Conservation (phyloP, 2,888 invertebrate species). For the Eristalis pertinax region DNA sequence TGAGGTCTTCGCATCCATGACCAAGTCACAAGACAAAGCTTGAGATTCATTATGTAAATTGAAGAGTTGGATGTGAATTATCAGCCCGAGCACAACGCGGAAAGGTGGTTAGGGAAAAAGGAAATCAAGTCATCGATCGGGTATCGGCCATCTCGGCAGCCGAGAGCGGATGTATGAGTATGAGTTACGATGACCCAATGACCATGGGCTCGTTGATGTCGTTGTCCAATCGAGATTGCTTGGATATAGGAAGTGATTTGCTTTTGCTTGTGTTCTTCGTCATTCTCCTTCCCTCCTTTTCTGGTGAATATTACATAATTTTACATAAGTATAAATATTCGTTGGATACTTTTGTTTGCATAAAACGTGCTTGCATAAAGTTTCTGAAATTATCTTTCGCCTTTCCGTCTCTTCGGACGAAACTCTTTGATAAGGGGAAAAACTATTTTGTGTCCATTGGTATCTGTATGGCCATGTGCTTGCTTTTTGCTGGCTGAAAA, state of each 20-base stretch:
- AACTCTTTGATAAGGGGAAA: background rate
- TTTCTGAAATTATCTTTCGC: background rate
- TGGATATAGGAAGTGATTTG: conserved; percentile 55
- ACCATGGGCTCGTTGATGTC: conserved; percentile 41
- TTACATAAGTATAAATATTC: conserved; percentile 12
- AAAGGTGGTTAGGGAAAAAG: conserved; percentile 25
- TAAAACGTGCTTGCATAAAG: conserved; percentile 35
- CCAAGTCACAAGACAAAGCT: background rate
- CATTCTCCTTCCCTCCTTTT: background rate
- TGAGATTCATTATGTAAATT: background rate
- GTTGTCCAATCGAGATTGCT: conserved; percentile 26
- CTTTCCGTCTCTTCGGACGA: background rate
- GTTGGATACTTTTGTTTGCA: background rate
- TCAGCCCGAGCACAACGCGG: background rate
- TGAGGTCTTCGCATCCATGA: background rate
- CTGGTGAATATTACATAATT: conserved; percentile 26
- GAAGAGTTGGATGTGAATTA: background rate
- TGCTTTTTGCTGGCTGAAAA: background rate
- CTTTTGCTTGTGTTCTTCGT: conserved; percentile 5
- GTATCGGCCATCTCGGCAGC: background rate
- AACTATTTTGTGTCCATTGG: background rate
- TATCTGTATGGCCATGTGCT: background rate
- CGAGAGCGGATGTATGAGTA: conserved; percentile 11
- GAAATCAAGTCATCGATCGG: conserved; percentile 28
- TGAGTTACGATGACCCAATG: conserved; percentile 59